A percentile compares a stretch with the other conserved stretches of the same genome.
Conservation (phyloP, 2,888 invertebrate species). For the Leptopilina myrica region DNA sequence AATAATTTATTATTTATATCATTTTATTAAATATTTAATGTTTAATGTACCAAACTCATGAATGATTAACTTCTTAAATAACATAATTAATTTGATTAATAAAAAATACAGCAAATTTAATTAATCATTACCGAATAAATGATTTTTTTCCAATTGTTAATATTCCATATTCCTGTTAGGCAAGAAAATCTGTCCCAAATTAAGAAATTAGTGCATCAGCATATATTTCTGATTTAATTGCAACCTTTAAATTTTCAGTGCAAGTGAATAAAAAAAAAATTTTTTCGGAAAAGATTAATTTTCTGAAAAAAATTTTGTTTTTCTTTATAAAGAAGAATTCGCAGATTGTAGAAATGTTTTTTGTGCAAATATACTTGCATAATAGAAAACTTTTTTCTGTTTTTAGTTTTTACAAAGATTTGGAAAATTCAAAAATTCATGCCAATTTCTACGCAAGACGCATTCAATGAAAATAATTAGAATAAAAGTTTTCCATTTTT, state of each 20-base stretch:
- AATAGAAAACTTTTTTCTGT: constrained; percentile 15
- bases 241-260: constrained; percentile 16
- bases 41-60: no score
- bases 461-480: constrained; percentile 49
- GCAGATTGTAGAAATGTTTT: not conserved
- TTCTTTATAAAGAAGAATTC: not conserved
- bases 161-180: not conserved
- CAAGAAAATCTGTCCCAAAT: constrained; percentile 21
- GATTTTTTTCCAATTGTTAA: no score
- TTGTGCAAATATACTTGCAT: constrained; percentile 11
- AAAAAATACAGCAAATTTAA: not conserved
- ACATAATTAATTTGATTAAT: not conserved
- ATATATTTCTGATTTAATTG: constrained; percentile 5
- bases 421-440: constrained; percentile 47
- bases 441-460: constrained; percentile 58
- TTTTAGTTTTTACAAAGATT: not conserved
- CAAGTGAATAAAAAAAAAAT: not conserved
- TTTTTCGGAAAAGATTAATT: no score
- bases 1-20: no score
- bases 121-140: not conserved
- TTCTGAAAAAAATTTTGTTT: not conserved
- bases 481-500: constrained; percentile 6
- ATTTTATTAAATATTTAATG: no score
- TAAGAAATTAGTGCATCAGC: constrained; percentile 45
- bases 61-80: no score